phyloP scores from a whole-genome alignment of 2,797 vertebrate species.

The Falco peregrinus region DNA sequence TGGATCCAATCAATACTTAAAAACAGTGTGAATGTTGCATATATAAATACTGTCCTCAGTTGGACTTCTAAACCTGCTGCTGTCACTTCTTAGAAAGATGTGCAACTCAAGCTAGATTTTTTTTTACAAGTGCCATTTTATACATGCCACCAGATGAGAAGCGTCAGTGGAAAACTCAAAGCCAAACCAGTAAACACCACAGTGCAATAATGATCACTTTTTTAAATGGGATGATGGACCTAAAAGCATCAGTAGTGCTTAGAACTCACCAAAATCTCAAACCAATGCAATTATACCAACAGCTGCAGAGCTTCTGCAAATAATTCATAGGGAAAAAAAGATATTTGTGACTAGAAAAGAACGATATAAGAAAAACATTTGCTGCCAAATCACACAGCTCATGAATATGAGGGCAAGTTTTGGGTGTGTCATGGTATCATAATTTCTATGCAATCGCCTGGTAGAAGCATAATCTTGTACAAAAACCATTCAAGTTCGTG shows the following conservation, averaged over 20 bases:
- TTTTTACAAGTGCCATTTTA: not conserved
- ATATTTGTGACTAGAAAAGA: not conserved
- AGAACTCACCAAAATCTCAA: not conserved
- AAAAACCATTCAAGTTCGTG: not conserved
- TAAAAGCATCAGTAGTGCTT: not conserved
- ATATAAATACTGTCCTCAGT: not conserved
- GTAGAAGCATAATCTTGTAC: not conserved
- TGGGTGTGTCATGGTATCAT: not conserved
- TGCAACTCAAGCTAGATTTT: not conserved
- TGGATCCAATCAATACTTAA: not conserved
- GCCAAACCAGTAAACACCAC: not conserved
- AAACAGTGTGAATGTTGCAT: not conserved
- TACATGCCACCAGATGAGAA: not conserved
- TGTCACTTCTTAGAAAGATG: not conserved
- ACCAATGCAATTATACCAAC: not conserved
- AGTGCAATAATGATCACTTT: not conserved
- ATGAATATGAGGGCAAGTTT: not conserved
- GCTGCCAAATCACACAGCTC: constrained; percentile 12
- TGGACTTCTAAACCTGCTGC: not conserved
- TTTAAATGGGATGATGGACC: not conserved
- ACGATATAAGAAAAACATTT: not conserved
- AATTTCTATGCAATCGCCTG: not conserved
- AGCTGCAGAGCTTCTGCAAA: not conserved
- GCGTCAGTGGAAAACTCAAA: not conserved
- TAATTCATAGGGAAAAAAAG: not conserved